Percentiles rank a stretch among this genome's conserved stretches.
phyloP scores from a whole-genome alignment of 2,113 vertebrate species.

The Anguilla rostrata region DNA sequence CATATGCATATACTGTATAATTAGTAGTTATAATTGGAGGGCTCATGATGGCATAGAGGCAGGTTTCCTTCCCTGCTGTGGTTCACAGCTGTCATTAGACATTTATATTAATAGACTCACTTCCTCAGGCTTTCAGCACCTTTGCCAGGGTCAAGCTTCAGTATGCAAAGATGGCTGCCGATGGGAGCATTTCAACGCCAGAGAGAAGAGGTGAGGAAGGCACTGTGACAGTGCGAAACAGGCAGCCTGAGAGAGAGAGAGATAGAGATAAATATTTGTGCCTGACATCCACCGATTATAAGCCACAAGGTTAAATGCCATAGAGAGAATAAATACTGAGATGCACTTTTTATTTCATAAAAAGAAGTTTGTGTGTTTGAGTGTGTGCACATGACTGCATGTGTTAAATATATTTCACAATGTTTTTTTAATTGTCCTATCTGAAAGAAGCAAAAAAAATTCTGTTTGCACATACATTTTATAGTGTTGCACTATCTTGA shows the following conservation, averaged over 20 bases:
- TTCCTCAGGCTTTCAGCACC: conserved; percentile 2
- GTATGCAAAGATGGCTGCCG: not conserved
- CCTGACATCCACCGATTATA: too few species aligned
- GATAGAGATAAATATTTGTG: not conserved
- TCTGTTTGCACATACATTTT: not conserved
- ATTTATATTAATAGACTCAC: not conserved
- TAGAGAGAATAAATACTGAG: not conserved
- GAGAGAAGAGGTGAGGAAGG: not conserved
- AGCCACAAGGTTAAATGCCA: not conserved
- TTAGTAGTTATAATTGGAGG: not conserved
- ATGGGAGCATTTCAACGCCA: not conserved
- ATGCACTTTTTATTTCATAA: too few species aligned
- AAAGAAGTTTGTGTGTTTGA: not conserved
- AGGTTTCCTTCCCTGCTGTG: not conserved
- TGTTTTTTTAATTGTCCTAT: too few species aligned
- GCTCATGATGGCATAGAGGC: not conserved
- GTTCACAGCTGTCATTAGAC: conserved; percentile 1
- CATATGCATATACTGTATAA: not conserved
- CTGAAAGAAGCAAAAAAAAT: too few species aligned
- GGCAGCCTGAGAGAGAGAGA: not conserved
- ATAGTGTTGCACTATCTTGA: too few species aligned
- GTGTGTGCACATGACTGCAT: not conserved
- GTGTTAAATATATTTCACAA: not conserved
- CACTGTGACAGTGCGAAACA: not conserved
- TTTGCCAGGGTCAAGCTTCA: not conserved